Percentiles rank a stretch among this genome's conserved stretches.
These are phyloP conservation scores for Pteronura brasiliensis DNA, from an alignment of 2,113 vertebrate species.

Conservation along the genomic window DNA sequence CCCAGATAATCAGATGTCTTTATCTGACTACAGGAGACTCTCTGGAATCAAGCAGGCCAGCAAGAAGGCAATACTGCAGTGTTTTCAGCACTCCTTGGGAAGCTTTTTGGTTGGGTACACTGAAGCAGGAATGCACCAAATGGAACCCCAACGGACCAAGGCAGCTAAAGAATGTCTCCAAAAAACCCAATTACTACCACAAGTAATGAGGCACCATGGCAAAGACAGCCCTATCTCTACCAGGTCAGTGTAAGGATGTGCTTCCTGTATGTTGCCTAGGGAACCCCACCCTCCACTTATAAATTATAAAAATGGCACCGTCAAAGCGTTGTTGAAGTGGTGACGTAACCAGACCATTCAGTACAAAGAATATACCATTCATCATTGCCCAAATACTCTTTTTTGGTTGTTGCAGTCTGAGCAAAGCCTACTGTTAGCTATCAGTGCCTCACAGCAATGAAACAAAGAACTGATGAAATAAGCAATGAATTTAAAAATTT, in stretches of 20 bases:
- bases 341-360: background rate
- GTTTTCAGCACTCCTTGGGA: background rate
- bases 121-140: background rate
- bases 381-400: background rate
- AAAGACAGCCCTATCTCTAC: background rate
- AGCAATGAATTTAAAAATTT: background rate
- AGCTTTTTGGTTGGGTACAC: background rate
- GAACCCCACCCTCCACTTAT: background rate
- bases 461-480: background rate
- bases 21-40: background rate
- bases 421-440: background rate
- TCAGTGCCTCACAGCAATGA: background rate
- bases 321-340: background rate
- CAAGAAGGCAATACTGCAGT: background rate
- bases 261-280: background rate
- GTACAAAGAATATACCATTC: background rate
- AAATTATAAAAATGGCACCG: background rate
- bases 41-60: background rate
- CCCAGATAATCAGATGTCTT: background rate
- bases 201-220: background rate
- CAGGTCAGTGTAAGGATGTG: accelerated
- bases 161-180: background rate
- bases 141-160: background rate
- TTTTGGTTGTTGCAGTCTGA: background rate
- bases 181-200: background rate